Evolutionary conservation across 2,113 vertebrate species (phyloP), one percentile per base, ranked within the genome.

Genomic region (Nannobrachium achirus): DNA sequence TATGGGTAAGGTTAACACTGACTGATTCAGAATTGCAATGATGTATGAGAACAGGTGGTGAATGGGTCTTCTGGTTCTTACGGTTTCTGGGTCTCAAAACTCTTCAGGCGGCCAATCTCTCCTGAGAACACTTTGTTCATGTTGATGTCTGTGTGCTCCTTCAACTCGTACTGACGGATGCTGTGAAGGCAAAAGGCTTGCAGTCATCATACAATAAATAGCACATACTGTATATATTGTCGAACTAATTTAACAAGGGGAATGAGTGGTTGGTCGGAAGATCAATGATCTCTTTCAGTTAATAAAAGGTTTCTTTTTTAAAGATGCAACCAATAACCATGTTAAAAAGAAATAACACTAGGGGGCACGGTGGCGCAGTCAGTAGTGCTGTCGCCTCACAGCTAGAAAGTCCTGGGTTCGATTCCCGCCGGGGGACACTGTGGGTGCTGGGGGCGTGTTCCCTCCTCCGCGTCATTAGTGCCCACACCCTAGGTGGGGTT

Each of bases 81-180:
- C 98, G 97, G 96, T 75, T 99, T 99, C 86, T 99, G 98, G 78
- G 86, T 95, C 87, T 98, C 95, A 0, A 98, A 99, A 89, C 97
- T 98, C 92, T 98, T 98, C 53, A 99, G 92, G 0, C 98, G 94
- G 8, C 97, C 96, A 80, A 99, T 93, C 87, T 99, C 98, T 0
- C 98, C 98, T 0, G 84, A 81, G 79, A 95, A 99, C 25, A 99
- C 92, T 79, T 95, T 97, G 91, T 89, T 95, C 84, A 87, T 81
- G 83, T 94, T 94, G 11, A 95, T 61, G 77, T 99, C 96, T 0
- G 88, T 81, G 83, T 96, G 93, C 59, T 95, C 90, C 88, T 95
- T 90, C 49, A 99, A 92, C 89, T 96, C 96, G 0, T 99, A 99
- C 86, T 99, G 98, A 9, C 98, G 96, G 55, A 99, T 99, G 86